Base-by-base conservation (phyloP, 2,113 vertebrate species). In the Leuciscus idus region DNA sequence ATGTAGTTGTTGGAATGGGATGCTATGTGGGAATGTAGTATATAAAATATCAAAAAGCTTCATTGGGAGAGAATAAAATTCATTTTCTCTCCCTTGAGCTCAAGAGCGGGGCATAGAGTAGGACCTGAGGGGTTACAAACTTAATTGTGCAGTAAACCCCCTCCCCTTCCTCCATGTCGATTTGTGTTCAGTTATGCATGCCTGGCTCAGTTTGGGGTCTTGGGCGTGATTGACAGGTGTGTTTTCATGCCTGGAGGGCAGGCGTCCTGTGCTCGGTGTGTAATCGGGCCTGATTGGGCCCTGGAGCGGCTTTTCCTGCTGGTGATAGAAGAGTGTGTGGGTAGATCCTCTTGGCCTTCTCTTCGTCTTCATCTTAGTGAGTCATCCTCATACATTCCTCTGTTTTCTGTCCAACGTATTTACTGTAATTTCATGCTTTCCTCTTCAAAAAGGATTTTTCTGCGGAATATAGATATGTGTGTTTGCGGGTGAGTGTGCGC, bases 281-380 rank as follows among this genome's bases (percentile, higher is more conserved):
- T 70, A 82, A 70, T 82, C 28, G 52, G 62, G 61, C 26, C 62
- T 82, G 80, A 82, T 82, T 70, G 80, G 79, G 46, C 28, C 62
- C 46, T 2, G 62, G 33, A 30, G 17, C 4, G n/a, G 13, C 61
- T 81, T 81, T 66, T 61, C 61, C 61, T 48, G 61, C 43, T n/a
- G 80, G 19, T 52, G 46, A 68, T 70, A 52, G 43, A 80, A 70
- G 43, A 70, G 28, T 70, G 80, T 52, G 80, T 82, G 79, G 79
- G 79, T 64, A 70, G 62, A 82, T 82, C 28, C 17, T 68, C 62
- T 70, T 70, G 61, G 80, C 62, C 62, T 79, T 30, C 66, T 61
- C 75, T 84, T 26, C 26, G 0, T 68, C 75, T 81, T 84, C 36
- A 62, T 78, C 61, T 76, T 30, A 26, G 13, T 26, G 59, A 62